phyloP scores from a whole-genome alignment of 2,113 vertebrate genomes.

The Centrocercus urophasianus region DNA sequence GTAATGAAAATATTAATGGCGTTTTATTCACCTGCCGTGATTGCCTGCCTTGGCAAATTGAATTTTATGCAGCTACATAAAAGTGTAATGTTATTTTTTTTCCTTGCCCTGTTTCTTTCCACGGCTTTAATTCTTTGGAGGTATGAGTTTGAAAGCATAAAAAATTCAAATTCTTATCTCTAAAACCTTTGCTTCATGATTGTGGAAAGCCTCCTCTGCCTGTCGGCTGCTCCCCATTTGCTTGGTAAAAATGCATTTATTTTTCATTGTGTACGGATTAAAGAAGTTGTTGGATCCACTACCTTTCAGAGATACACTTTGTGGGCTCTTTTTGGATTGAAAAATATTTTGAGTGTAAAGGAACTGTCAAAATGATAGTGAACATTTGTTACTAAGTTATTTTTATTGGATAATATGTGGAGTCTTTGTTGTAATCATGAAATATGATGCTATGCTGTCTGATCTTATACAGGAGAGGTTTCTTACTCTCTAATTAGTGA shows the following conservation, averaged over 20 bases:
- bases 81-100: neutral
- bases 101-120: neutral
- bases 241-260: constrained; percentile 2
- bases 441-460: neutral
- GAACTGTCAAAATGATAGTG: neutral
- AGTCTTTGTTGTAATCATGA: neutral
- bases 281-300: neutral
- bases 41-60: constrained; percentile 44
- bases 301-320: neutral
- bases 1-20: constrained; percentile 39
- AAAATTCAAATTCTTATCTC: constrained; percentile 30
- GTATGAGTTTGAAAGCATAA: neutral
- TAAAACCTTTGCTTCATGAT: constrained; percentile 23
- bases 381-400: neutral
- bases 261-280: constrained; percentile 10
- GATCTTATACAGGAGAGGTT: neutral
- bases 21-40: constrained; percentile 28
- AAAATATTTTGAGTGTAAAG: neutral
- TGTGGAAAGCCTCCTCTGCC: constrained; percentile 25
- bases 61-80: constrained; percentile 39
- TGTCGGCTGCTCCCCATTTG: neutral
- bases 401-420: neutral
- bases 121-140: constrained; percentile 29
- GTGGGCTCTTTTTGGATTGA: neutral
- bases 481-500: neutral